Percentiles rank a stretch among this genome's conserved stretches.
phyloP scores from a whole-genome alignment of 35 echinoderm and acorn worm species.

The Anneissia japonica region DNA sequence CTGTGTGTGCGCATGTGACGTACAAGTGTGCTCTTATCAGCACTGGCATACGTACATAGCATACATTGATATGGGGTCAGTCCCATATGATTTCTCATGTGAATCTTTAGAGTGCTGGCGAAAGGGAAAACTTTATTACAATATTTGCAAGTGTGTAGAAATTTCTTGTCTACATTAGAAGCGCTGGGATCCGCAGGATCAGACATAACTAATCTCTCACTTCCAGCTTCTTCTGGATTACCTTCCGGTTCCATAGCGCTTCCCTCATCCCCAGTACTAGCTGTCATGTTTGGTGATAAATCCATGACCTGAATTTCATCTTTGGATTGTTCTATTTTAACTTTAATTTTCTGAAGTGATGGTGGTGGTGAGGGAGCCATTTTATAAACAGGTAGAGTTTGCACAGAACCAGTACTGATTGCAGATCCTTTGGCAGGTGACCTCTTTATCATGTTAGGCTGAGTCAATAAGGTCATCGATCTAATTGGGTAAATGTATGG shows the following conservation, averaged over 20 bases:
- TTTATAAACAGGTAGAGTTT: not conserved
- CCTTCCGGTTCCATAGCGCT: not conserved
- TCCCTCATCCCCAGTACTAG: not conserved
- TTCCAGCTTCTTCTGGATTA: not conserved
- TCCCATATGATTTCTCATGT: conserved; percentile 86
- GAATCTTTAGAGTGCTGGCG: conserved; percentile 74
- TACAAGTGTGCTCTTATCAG: conserved; percentile 95
- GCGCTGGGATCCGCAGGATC: not conserved
- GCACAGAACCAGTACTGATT: not conserved
- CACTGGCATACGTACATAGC: conserved; percentile 92
- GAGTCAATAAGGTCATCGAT: not conserved
- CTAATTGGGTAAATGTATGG: not conserved
- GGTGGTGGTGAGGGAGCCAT: not conserved
- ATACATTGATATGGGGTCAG: conserved; percentile 84
- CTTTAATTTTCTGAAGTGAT: not conserved
- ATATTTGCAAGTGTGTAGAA: conserved; percentile 70
- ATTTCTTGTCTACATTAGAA: not conserved
- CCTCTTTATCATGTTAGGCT: not conserved
- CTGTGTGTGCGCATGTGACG: conserved; percentile 98
- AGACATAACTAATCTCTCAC: not conserved
- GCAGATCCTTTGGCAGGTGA: not conserved
- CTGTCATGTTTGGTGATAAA: not conserved
- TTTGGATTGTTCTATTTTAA: not conserved
- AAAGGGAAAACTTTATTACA: conserved; percentile 80
- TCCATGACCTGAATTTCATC: not conserved